A percentile compares a stretch with the other conserved stretches of the same genome.
phyloP scores from a whole-genome alignment of 2,113 vertebrate genomes.

The Grallaria varia region DNA sequence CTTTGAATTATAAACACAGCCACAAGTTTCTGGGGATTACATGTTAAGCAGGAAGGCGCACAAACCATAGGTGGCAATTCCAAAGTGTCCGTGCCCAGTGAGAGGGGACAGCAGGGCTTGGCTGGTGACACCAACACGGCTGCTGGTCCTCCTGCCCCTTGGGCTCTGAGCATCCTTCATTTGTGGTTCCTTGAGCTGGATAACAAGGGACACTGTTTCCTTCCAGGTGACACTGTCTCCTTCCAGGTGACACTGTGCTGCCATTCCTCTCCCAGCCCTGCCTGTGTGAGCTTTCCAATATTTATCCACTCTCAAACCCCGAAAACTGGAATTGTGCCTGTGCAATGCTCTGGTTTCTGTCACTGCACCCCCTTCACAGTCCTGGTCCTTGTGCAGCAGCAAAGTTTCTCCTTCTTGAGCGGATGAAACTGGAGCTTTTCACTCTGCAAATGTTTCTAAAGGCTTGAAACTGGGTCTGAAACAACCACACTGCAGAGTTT shows the following conservation, averaged over 20 bases:
- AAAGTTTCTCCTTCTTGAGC: neutral
- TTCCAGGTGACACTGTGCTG: neutral
- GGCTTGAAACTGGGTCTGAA: neutral
- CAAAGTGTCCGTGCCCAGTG: neutral
- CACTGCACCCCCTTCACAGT: accelerated
- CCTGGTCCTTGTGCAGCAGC: accelerated
- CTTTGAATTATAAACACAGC: constrained; percentile 24
- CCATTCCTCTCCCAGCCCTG: neutral
- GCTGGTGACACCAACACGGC: accelerated
- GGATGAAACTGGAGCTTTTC: neutral
- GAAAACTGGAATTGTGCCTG: neutral
- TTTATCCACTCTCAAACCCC: neutral
- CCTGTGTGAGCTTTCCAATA: accelerated
- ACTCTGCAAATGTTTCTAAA: neutral
- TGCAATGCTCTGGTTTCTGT: accelerated
- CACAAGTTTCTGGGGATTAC: neutral
- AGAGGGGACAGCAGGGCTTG: neutral
- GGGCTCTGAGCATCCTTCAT: neutral
- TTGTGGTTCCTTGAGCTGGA: neutral
- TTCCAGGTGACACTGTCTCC: neutral
- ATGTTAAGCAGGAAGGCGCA: neutral
- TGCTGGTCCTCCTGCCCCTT: neutral
- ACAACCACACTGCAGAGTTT: accelerated
- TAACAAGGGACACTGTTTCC: neutral
- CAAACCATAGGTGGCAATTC: accelerated